phyloP scores from a whole-genome alignment of 2,888 invertebrate genomes.

The Phengaris alcon region DNA sequence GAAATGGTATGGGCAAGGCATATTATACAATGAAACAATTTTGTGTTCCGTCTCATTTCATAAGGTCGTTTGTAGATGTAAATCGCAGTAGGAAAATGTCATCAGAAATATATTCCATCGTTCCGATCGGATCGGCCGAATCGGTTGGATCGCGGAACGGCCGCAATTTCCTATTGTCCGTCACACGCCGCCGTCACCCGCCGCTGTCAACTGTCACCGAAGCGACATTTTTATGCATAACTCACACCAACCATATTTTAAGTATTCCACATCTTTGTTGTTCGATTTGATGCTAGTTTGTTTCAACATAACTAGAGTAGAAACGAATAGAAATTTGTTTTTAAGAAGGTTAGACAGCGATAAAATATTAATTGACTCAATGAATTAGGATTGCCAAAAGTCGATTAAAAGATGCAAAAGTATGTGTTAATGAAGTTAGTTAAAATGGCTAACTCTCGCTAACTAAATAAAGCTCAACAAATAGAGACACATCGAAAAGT shows the following conservation, averaged over 20 bases:
- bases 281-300: neutral
- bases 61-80: conserved; percentile 14
- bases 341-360: too few species aligned
- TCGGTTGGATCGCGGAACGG: conserved; percentile 36
- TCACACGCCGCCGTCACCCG: conserved; percentile 38
- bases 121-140: conserved; percentile 33
- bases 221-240: conserved; percentile 26
- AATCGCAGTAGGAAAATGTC: conserved; percentile 25
- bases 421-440: too few species aligned
- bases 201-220: conserved; percentile 5
- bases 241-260: conserved; percentile 16
- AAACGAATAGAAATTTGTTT: too few species aligned
- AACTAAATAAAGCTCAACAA: neutral
- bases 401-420: too few species aligned
- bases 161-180: conserved; percentile 45
- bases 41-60: neutral
- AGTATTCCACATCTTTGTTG: neutral
- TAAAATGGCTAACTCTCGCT: too few species aligned
- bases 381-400: too few species aligned
- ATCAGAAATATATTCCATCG: conserved; percentile 24
- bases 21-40: neutral
- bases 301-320: neutral
- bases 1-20: too few species aligned
- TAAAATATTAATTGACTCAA: too few species aligned
- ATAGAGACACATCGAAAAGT: neutral